Conservation (phyloP, 2,888 invertebrate species). For the Elaeidobius kamerunicus region DNA sequence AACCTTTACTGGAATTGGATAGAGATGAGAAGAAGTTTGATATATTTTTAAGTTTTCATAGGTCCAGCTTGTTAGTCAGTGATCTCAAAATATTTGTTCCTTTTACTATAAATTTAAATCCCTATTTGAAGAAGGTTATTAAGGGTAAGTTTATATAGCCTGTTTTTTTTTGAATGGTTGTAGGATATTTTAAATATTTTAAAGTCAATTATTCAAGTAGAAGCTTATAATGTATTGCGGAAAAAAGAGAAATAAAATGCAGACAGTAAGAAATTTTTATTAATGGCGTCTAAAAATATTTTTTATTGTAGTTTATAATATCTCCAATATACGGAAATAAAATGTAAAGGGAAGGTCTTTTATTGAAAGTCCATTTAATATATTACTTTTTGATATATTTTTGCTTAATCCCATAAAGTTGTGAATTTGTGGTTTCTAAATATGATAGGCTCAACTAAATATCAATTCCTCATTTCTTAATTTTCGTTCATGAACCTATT, state of each 20-base stretch:
- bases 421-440: no score
- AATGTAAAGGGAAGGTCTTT: no score
- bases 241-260: no score
- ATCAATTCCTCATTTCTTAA: no score
- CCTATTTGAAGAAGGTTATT: slow-evolving; percentile 94
- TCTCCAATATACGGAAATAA: no score
- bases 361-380: no score
- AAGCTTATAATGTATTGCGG: background rate
- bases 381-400: no score
- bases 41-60: slow-evolving; percentile 86
- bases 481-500: no score
- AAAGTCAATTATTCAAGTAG: background rate
- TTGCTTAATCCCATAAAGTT: no score
- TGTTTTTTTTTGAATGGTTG: background rate
- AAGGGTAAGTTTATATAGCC: slow-evolving; percentile 63
- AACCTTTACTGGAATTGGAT: slow-evolving; percentile 87
- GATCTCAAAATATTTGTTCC: slow-evolving; percentile 94
- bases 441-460: no score
- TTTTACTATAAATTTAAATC: slow-evolving; percentile 97
- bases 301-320: background rate
- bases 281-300: no score
- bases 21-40: slow-evolving; percentile 94
- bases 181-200: background rate
- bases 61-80: slow-evolving; percentile 77
- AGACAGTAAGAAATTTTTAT: no score